Conservation (phyloP, 2,797 vertebrate genomes). For the Ispidina lecontei region DNA sequence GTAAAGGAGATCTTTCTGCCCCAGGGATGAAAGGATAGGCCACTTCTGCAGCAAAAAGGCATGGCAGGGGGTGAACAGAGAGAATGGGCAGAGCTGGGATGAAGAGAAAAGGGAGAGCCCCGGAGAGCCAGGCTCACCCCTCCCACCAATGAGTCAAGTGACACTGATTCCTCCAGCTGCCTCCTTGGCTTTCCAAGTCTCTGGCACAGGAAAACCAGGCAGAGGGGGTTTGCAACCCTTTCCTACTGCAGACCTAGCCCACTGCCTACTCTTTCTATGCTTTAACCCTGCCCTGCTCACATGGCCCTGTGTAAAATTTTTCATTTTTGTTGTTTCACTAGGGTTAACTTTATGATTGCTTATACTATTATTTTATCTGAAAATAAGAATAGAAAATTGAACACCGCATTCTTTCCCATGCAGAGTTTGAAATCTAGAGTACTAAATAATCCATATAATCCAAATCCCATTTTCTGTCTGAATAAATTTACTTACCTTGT, state of each 20-base stretch:
- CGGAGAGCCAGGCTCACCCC: not conserved
- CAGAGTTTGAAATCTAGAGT: not conserved
- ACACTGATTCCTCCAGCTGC: not conserved
- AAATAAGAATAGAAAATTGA: not conserved
- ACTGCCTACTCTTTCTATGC: not conserved
- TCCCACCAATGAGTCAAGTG: not conserved
- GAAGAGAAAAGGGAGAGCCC: not conserved
- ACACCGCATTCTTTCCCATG: not conserved
- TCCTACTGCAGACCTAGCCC: not conserved
- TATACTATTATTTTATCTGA: not conserved
- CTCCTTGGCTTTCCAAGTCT: not conserved
- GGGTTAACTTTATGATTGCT: not conserved
- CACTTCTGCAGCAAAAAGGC: not conserved
- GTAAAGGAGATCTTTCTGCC: not conserved
- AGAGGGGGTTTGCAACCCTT: not conserved
- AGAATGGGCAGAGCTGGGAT: not conserved
- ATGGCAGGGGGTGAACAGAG: not conserved
- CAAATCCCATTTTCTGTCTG: not conserved
- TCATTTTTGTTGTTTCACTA: fast-evolving
- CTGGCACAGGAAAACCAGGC: not conserved
- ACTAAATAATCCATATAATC: not conserved
- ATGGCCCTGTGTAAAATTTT: not conserved
- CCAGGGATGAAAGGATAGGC: not conserved
- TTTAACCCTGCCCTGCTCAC: not conserved
- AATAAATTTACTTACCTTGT: not conserved